Percentiles rank a stretch among this genome's conserved stretches.
These are phyloP conservation scores for Lithophane socia DNA, from an alignment of 2,888 invertebrate genomes.

Conservation along the genomic window DNA sequence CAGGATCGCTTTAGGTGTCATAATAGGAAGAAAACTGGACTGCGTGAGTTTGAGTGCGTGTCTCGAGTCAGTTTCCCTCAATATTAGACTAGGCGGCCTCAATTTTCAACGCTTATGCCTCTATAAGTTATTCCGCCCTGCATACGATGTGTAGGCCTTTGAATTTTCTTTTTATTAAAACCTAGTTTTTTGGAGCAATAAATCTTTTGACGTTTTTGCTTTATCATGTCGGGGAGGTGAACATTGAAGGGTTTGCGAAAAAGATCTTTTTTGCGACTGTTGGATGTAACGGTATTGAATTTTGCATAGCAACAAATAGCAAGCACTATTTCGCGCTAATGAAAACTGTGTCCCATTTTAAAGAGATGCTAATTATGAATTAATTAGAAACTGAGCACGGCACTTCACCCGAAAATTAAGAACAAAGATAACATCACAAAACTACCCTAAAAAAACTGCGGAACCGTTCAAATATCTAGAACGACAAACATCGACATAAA, in stretches of 20 bases:
- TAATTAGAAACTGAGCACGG: too few relatives aligned
- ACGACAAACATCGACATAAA: slow-evolving; percentile 59
- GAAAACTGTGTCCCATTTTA: too few relatives aligned
- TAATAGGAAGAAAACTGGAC: slow-evolving; percentile 75
- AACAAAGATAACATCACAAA: slow-evolving; percentile 46
- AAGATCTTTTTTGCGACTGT: slow-evolving; percentile 7
- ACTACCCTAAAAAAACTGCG: slow-evolving; percentile 36
- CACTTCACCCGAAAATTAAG: not conserved
- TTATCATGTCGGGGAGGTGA: slow-evolving; percentile 39
- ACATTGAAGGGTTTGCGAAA: slow-evolving; percentile 22
- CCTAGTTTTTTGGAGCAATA: slow-evolving; percentile 66
- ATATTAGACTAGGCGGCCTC: slow-evolving; percentile 85
- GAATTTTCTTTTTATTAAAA: slow-evolving; percentile 73
- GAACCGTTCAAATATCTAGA: slow-evolving; percentile 56
- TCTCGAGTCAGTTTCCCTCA: slow-evolving; percentile 84
- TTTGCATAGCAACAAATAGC: not conserved
- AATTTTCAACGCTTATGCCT: slow-evolving; percentile 85
- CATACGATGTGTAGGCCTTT: slow-evolving; percentile 80
- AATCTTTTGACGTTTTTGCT: slow-evolving; percentile 53
- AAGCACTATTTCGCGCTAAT: too few relatives aligned
- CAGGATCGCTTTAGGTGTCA: slow-evolving; percentile 49
- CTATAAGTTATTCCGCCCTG: slow-evolving; percentile 87
- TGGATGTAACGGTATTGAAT: slow-evolving; percentile 1
- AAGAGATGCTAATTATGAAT: too few relatives aligned
- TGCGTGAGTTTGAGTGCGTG: slow-evolving; percentile 88